Evolutionary conservation across 1,140 invertebrate genomes (phyloP).

Genomic region (Plodia interpunctella): DNA sequence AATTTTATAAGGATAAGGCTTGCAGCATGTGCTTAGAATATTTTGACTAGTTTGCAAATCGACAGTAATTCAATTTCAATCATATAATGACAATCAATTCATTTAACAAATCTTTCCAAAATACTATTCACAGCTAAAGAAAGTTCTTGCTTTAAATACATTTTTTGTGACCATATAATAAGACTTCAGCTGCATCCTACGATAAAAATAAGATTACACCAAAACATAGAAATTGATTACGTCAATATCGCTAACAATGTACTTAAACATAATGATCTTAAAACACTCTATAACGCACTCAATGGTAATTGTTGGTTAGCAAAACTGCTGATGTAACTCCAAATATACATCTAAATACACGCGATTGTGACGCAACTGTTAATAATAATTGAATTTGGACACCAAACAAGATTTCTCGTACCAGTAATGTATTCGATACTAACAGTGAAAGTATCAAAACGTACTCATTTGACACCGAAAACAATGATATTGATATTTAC

Average conservation of each 20-base stretch:
- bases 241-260: conserved; percentile 8
- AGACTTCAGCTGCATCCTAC: too few species aligned
- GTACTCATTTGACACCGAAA: conserved; percentile 15
- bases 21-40: too few species aligned
- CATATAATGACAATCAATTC: too few species aligned
- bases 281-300: conserved; percentile 2
- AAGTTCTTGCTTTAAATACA: too few species aligned
- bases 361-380: conserved; percentile 17
- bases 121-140: too few species aligned
- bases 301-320: conserved; percentile 9
- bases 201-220: not conserved
- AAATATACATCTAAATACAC: conserved; percentile 10
- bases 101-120: too few species aligned
- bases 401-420: conserved; percentile 10
- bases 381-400: conserved; percentile 19
- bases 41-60: too few species aligned
- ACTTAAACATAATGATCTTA: not conserved
- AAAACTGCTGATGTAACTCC: conserved; percentile 9
- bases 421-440: conserved; percentile 8
- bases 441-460: conserved; percentile 26
- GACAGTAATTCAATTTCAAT: too few species aligned
- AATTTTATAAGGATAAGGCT: too few species aligned
- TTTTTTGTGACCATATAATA: too few species aligned
- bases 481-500: conserved; percentile 33
- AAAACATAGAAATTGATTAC: conserved; percentile 3